phyloP scores from a whole-genome alignment of 2,888 invertebrate genomes.

The Dryobotodes eremita region DNA sequence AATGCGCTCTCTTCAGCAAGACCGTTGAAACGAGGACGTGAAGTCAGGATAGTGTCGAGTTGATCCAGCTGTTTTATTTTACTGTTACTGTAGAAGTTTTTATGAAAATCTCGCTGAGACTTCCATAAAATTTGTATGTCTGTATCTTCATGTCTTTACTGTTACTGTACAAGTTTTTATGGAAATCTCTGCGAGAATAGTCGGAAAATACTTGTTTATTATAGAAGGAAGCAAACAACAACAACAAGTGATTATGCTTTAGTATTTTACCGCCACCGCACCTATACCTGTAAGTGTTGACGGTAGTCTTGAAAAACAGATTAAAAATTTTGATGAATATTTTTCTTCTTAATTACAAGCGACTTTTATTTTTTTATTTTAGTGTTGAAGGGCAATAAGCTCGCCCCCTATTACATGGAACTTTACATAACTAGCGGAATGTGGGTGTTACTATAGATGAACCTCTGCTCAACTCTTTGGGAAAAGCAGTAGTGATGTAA shows the following conservation, averaged over 20 bases:
- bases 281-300: neutral
- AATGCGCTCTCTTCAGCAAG: slow-evolving; percentile 47
- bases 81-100: slow-evolving; percentile 26
- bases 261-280: neutral
- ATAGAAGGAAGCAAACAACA: neutral
- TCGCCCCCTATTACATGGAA: neutral
- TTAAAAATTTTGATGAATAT: neutral
- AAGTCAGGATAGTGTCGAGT: slow-evolving; percentile 29
- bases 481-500: neutral
- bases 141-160: neutral
- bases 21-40: slow-evolving; percentile 30
- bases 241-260: neutral
- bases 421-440: neutral
- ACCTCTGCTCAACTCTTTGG: neutral
- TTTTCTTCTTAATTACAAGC: neutral
- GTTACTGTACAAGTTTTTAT: slow-evolving; percentile 31
- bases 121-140: too few species aligned
- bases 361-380: neutral
- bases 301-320: neutral
- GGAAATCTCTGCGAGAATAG: neutral
- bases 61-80: slow-evolving; percentile 30
- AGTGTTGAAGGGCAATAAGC: neutral
- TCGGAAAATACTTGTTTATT: slow-evolving; percentile 1
- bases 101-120: neutral
- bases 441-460: neutral